Conservation (phyloP, 2,888 invertebrate genomes). For the Incurvaria masculella region DNA sequence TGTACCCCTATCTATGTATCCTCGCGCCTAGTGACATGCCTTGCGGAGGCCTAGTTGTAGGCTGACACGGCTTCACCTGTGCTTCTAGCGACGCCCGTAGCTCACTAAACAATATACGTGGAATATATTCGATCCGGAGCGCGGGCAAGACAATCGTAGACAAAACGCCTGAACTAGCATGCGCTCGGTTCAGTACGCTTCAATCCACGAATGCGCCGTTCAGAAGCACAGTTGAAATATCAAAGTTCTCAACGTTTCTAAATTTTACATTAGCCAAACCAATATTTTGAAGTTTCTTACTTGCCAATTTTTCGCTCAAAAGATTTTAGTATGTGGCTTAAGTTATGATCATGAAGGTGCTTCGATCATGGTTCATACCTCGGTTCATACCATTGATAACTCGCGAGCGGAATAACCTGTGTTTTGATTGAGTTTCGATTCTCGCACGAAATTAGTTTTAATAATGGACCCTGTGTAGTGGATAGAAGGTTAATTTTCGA, state of each 20-base stretch:
- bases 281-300: not conserved
- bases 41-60: not conserved
- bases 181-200: too few relatives aligned
- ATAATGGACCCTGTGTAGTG: too few relatives aligned
- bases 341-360: too few relatives aligned
- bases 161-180: too few relatives aligned
- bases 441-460: too few relatives aligned
- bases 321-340: too few relatives aligned
- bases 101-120: not conserved
- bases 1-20: conserved; percentile 36
- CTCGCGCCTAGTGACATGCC: not conserved
- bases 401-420: not conserved
- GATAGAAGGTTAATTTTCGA: too few relatives aligned
- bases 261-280: not conserved
- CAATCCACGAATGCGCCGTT: too few relatives aligned
- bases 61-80: not conserved
- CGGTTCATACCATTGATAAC: not conserved
- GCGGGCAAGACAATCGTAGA: too few relatives aligned
- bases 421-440: not conserved
- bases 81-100: not conserved
- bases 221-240: too few relatives aligned
- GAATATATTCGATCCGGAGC: too few relatives aligned
- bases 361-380: not conserved
- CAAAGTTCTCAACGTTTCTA: not conserved
- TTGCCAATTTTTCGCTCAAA: too few relatives aligned